Evolutionary conservation across 2,888 invertebrate genomes (phyloP).

Genomic region (Spodoptera picta): DNA sequence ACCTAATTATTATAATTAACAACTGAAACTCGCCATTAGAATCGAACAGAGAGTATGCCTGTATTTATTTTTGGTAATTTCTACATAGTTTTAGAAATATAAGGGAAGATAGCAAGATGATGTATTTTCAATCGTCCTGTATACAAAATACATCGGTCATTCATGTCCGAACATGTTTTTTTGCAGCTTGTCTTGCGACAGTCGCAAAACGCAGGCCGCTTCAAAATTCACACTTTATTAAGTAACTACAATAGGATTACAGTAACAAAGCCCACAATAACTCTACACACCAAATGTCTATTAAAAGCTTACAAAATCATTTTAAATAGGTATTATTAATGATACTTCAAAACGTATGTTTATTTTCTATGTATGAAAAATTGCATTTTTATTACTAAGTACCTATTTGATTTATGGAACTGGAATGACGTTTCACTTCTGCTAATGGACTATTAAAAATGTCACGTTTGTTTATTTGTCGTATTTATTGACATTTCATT

Average conservation of each 20-base stretch:
- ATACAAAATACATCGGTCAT: slow-evolving; percentile 73
- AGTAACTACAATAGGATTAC: slow-evolving; percentile 76
- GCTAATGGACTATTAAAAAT: neutral
- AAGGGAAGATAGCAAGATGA: neutral
- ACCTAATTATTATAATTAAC: too few relatives aligned
- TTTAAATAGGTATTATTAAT: slow-evolving; percentile 57
- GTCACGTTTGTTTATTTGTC: neutral
- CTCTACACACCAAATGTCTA: slow-evolving; percentile 56
- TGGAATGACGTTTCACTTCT: neutral
- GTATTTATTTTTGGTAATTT: too few relatives aligned
- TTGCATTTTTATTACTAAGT: slow-evolving; percentile 12
- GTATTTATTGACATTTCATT: slow-evolving; percentile 4
- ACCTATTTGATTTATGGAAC: neutral
- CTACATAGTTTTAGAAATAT: too few relatives aligned
- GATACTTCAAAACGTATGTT: slow-evolving; percentile 40
- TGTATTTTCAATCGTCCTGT: slow-evolving; percentile 60
- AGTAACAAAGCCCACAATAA: slow-evolving; percentile 53
- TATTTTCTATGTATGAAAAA: slow-evolving; percentile 55
- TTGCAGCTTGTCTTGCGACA: slow-evolving; percentile 75
- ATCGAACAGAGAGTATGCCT: too few relatives aligned
- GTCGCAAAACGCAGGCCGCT: slow-evolving; percentile 69
- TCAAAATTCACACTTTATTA: slow-evolving; percentile 71
- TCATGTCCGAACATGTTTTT: slow-evolving; percentile 76
- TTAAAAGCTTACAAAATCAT: slow-evolving; percentile 55
- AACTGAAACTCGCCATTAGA: too few relatives aligned